These are phyloP conservation scores for Rallus limicola DNA, from an alignment of 2,113 vertebrate species.

Conservation along the genomic window DNA sequence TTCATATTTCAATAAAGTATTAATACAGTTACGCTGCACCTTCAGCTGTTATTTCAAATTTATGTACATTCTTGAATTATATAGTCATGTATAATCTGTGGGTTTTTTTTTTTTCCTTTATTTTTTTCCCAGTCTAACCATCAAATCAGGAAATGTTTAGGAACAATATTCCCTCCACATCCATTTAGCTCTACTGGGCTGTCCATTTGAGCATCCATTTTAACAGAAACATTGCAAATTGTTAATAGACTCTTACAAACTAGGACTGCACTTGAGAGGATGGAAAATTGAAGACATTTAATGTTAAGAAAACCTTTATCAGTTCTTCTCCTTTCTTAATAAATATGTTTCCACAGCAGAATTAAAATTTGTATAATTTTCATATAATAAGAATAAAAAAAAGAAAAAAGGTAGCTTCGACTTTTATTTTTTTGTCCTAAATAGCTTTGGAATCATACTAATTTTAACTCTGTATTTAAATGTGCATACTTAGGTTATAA, in stretches of 20 bases:
- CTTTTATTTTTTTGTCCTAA: background rate
- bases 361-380: no score
- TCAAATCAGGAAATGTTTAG: background rate
- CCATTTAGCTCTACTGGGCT: background rate
- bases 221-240: background rate
- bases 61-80: background rate
- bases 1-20: background rate
- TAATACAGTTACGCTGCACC: background rate
- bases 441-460: background rate
- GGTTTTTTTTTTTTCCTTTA: background rate
- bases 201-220: background rate
- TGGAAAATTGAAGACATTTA: slow-evolving; percentile 74
- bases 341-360: background rate
- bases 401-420: no score
- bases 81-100: background rate
- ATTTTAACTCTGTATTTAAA: background rate
- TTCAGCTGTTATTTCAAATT: background rate
- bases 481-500: background rate
- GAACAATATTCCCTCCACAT: background rate
- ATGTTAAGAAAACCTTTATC: slow-evolving; percentile 66
- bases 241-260: slow-evolving; percentile 59
- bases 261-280: slow-evolving; percentile 51
- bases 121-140: background rate
- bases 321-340: background rate
- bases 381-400: background rate